Evolutionary conservation across 2,113 vertebrate species (phyloP).

Genomic region (Menura novaehollandiae): DNA sequence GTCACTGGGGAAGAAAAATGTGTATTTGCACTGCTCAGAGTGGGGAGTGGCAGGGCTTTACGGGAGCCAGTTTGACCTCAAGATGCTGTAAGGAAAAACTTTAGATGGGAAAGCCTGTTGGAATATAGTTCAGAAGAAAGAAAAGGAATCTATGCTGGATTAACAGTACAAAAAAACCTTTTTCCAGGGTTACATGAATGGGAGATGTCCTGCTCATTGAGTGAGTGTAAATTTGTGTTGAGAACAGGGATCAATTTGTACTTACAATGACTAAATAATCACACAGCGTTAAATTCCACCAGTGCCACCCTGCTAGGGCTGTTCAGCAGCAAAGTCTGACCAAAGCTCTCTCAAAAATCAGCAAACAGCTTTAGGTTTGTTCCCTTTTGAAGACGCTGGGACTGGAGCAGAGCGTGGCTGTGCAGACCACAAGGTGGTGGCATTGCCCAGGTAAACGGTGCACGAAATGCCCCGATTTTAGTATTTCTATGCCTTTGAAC

Average conservation of each 20-base stretch:
- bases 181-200: neutral
- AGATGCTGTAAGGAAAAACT: neutral
- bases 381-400: rapidly evolving
- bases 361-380: neutral
- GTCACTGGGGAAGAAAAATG: neutral
- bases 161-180: neutral
- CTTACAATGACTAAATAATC: rapidly evolving
- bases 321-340: neutral
- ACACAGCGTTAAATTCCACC: rapidly evolving
- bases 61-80: neutral
- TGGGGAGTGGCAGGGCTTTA: neutral
- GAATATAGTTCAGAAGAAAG: neutral
- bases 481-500: rapidly evolving
- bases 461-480: rapidly evolving
- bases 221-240: neutral
- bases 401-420: neutral
- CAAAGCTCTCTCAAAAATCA: neutral
- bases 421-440: slow-evolving; percentile 56
- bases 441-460: slow-evolving; percentile 48
- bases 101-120: neutral
- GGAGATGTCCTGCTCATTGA: neutral
- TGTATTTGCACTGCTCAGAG: neutral
- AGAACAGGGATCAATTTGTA: neutral
- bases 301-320: neutral
- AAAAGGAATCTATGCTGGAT: neutral